These are phyloP conservation scores for Teleopsis dalmanni DNA, from an alignment of 1,140 invertebrate species.

Conservation along the genomic window DNA sequence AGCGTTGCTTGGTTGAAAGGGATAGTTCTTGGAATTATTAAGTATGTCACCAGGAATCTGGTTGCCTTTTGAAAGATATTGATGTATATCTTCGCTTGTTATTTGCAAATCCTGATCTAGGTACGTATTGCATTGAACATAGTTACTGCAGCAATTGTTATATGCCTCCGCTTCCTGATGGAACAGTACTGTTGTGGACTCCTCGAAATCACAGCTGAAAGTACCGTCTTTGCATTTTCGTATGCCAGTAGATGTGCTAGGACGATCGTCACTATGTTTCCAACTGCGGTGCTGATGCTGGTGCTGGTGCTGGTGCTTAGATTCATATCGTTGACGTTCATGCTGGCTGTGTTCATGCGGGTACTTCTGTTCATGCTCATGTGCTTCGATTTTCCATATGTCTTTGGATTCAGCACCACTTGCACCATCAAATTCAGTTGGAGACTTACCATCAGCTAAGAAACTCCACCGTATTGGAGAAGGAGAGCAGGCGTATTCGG, in stretches of 20 bases:
- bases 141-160: conserved; percentile 42
- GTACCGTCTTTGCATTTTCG: conserved; percentile 31
- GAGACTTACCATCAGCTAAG: conserved; percentile 34
- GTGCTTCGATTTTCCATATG: conserved; percentile 19
- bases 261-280: not conserved
- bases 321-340: not conserved
- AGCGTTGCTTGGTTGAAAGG: conserved; percentile 39
- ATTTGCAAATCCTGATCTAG: conserved; percentile 41
- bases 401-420: not conserved
- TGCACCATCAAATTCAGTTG: conserved; percentile 22
- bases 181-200: conserved; percentile 39
- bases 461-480: conserved; percentile 43
- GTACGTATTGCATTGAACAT: conserved; percentile 41
- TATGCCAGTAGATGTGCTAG: conserved; percentile 5
- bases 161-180: conserved; percentile 36
- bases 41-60: conserved; percentile 25
- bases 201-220: conserved; percentile 36
- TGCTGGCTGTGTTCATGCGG: conserved; percentile 1
- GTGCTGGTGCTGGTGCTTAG: not conserved
- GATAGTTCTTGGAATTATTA: conserved; percentile 41
- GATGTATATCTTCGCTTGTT: conserved; percentile 41
- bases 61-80: conserved; percentile 39
- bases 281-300: conserved; percentile 2
- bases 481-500: conserved; percentile 39
- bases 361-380: conserved; percentile 17